Conservation (phyloP, 2,888 invertebrate species). For the Cylindroiulus punctatus region DNA sequence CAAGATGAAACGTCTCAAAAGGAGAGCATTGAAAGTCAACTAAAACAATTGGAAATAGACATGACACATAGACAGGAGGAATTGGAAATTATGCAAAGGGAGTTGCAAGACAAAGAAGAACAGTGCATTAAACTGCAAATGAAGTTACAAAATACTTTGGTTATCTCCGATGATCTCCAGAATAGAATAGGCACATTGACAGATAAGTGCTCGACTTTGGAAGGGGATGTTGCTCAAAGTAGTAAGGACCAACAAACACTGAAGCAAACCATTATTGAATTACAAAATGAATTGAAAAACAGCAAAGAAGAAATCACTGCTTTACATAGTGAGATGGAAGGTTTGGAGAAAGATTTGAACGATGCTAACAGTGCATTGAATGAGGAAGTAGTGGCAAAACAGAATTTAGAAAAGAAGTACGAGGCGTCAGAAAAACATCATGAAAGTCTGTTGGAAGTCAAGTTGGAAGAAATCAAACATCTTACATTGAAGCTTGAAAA, state of each 20-base stretch:
- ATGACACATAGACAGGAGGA: neutral
- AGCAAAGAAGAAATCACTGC: neutral
- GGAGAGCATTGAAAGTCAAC: neutral
- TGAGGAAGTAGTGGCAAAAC: conserved; percentile 3
- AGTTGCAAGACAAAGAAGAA: neutral
- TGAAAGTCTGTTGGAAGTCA: neutral
- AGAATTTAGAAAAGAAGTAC: neutral
- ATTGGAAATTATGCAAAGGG: neutral
- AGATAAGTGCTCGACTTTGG: neutral
- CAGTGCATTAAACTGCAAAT: neutral
- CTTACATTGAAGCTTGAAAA: neutral
- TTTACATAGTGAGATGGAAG: neutral
- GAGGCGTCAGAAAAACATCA: neutral
- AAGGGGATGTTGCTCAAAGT: neutral
- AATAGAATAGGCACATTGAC: neutral
- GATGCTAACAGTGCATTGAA: neutral
- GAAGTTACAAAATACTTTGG: neutral
- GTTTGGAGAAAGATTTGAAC: neutral
- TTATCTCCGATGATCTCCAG: neutral
- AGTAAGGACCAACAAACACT: neutral
- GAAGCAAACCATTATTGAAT: neutral
- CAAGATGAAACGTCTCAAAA: neutral
- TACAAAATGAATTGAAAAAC: neutral
- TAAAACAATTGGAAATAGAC: neutral
- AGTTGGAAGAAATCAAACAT: neutral